Percentiles rank a stretch among this genome's conserved stretches.
Conservation (phyloP, 2,113 vertebrate genomes). For the Pipa parva region DNA sequence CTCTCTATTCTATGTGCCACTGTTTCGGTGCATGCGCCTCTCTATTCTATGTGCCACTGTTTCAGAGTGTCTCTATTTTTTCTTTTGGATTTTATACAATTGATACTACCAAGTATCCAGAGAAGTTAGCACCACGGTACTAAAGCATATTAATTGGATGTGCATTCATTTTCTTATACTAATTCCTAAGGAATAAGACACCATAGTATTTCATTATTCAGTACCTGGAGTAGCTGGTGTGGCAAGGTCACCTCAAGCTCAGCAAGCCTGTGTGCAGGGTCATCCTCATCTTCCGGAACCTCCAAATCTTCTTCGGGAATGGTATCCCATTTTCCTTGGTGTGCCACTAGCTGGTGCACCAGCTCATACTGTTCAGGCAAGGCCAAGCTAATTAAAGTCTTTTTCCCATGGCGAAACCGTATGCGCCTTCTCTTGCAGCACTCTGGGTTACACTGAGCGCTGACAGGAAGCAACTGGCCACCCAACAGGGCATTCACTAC, state of each 20-base stretch:
- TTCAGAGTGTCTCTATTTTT: too few species aligned
- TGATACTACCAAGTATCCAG: too few species aligned
- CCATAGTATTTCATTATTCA: too few species aligned
- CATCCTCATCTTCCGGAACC: conserved; percentile 77
- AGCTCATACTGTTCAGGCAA: conserved; percentile 91
- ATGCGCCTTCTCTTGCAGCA: conserved; percentile 81
- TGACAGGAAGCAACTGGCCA: conserved; percentile 75
- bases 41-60: too few species aligned
- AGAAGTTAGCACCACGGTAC: too few species aligned
- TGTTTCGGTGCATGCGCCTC: too few species aligned
- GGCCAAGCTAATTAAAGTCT: conserved; percentile 77
- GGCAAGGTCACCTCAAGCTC: conserved; percentile 91
- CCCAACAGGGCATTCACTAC: conserved; percentile 86
- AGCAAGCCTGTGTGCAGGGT: conserved; percentile 78
- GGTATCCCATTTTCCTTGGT: conserved; percentile 87
- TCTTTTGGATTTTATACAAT: too few species aligned
- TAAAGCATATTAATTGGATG: too few species aligned
- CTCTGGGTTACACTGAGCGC: conserved; percentile 53
- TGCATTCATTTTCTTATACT: too few species aligned
- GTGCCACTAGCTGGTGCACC: conserved; percentile 81
- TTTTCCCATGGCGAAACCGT: conserved; percentile 80
- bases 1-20: too few species aligned
- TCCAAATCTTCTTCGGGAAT: conserved; percentile 88
- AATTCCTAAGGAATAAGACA: too few species aligned
- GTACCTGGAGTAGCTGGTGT: conserved; percentile 85